These are phyloP conservation scores for Trisateles emortualis DNA, from an alignment of 2,888 invertebrate genomes.

Conservation along the genomic window DNA sequence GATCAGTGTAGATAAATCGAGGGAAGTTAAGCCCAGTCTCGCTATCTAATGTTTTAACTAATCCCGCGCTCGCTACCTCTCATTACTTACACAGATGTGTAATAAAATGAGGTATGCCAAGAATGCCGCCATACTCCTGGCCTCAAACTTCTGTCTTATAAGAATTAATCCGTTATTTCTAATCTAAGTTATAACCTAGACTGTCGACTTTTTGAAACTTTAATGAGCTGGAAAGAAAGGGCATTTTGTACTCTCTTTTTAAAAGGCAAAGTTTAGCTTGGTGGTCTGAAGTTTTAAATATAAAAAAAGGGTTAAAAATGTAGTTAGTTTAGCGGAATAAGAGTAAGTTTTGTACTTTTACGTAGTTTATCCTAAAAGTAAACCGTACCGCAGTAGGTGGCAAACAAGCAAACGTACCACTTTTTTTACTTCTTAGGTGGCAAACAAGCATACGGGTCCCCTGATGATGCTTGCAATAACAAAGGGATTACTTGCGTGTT, in stretches of 20 bases:
- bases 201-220: constrained; percentile 10
- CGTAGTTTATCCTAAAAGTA: no score
- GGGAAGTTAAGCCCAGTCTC: no score
- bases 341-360: no score
- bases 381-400: no score
- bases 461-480: no score
- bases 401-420: no score
- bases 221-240: constrained; percentile 5
- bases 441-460: no score
- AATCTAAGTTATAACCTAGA: constrained; percentile 16
- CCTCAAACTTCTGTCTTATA: constrained; percentile 52
- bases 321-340: neutral
- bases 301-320: neutral
- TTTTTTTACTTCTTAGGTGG: no score
- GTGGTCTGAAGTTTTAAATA: constrained; percentile 2
- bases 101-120: constrained; percentile 76
- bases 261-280: constrained; percentile 4
- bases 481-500: no score
- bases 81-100: constrained; percentile 46
- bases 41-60: no score
- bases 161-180: constrained; percentile 54
- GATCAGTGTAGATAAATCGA: no score
- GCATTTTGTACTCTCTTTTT: neutral
- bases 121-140: constrained; percentile 65
- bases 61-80: constrained; percentile 31